phyloP scores from a whole-genome alignment of 2,888 invertebrate genomes.

The Pristionchus maxplancki region DNA sequence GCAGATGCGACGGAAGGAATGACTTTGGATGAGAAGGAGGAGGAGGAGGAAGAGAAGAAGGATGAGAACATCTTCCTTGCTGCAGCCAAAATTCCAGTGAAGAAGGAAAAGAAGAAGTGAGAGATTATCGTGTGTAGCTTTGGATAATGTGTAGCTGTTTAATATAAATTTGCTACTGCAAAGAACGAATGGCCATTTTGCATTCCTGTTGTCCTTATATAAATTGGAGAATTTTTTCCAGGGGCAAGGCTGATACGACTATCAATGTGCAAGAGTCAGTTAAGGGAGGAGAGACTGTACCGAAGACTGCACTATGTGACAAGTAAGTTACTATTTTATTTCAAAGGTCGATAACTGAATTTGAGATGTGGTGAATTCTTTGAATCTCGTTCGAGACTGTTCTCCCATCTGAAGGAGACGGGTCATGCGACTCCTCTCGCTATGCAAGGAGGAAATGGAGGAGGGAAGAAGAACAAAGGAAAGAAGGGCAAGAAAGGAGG shows the following conservation, averaged over 20 bases:
- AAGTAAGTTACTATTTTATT: constrained; percentile 42
- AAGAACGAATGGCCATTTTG: no score
- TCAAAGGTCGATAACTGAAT: not conserved
- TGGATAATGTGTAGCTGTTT: no score
- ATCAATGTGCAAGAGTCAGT: constrained; percentile 19
- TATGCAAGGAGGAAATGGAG: constrained; percentile 56
- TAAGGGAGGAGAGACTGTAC: constrained; percentile 20
- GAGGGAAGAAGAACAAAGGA: constrained; percentile 54
- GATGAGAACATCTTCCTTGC: constrained; percentile 48
- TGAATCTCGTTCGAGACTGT: constrained; percentile 79
- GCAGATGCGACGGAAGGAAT: constrained; percentile 1
- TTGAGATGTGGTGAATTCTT: constrained; percentile 77
- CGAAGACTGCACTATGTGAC: constrained; percentile 44
- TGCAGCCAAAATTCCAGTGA: constrained; percentile 42
- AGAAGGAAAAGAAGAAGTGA: constrained; percentile 53
- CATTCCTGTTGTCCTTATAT: no score
- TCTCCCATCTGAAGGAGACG: constrained; percentile 79
- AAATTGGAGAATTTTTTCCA: not conserved
- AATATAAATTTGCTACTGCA: no score
- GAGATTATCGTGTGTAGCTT: no score
- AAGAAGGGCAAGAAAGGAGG: constrained; percentile 51
- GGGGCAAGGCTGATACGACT: not conserved
- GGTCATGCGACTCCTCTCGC: constrained; percentile 78
- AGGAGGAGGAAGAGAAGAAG: constrained; percentile 46
- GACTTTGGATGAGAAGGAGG: constrained; percentile 38